Evolutionary conservation across 2,888 invertebrate species (phyloP), one percentile per base, ranked within the genome.

Genomic region (Agelastica alni): DNA sequence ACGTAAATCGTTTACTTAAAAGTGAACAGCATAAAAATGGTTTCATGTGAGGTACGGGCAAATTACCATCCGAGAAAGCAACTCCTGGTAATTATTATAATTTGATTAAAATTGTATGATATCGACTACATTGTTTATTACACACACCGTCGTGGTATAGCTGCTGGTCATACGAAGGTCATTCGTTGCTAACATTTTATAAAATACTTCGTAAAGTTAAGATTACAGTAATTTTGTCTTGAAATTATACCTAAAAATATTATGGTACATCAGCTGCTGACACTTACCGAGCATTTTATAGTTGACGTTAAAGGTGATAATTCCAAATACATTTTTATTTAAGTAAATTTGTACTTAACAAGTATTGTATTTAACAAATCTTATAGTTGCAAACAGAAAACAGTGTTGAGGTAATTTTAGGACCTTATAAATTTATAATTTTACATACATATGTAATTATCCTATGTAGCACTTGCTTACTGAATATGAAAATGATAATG

Each of bases 91-190:
- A 52, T 52, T 47, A 42, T 37, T 43, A 34, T 48, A 53, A 48
- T 48, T 48, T 53, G 18, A 36, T 34, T 47, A 22, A 54, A 43
- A 47, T 37, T 42, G 48, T 49, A 37, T 20, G 47, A 43, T 54
- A 48, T 49, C 48, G 43, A 41, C 48, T 13, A 22, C 20, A 28
- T 54, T 43, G 48, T 44, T 49, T 44, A 49, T 51, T 53, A 53
- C 31, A 30, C n/a, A n/a, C 36, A 20, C 36, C 47, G 17, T 31
- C 41, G 5, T 48, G 37, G 41, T 41, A 45, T 45, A 20, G 46
- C 46, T 46, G 32, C 46, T 52, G 39, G 44, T 39, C 22, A 46
- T 41, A 41, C 26, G 6, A 39, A 52, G 46, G 52, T 52, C 52
- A 41, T 16, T 28, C 34, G 39, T 16, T 52, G 17, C 10, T 12